Base-by-base conservation (phyloP, 2,113 vertebrate genomes). In the Bubo blakistoni region DNA sequence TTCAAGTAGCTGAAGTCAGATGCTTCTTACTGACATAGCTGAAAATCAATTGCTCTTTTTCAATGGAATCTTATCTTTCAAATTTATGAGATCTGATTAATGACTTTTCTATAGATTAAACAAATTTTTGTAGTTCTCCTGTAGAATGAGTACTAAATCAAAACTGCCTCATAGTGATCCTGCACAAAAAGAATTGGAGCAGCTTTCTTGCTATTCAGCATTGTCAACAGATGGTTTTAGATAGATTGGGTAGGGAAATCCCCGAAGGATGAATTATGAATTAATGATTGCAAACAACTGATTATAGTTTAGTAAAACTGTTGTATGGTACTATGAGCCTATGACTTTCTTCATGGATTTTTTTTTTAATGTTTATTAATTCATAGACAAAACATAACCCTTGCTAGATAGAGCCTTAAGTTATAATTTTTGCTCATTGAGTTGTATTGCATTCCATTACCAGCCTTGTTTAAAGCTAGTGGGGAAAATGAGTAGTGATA, bases 161-260 rank as follows among this genome's bases (percentile, higher is more conserved):
- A 57, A 92, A 90, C 47, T 73, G 40, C n/a, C 59, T 66, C 36
- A 79, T 78, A 82, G 9, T 82, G 70, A 76, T 92, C 32, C 47
- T 67, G 32, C 47, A 62, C 42, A 84, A 79, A 88, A 94, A 92
- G 94, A 93, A 74, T 91, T 78, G 70, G 49, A 94, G 32, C 73
- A 62, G 86, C 92, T 66, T 94, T 95, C 86, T 97, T 92, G 49
- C 85, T 92, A 57, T 84, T 97, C 81, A 87, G 46, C 59, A 63
- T 81, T 95, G 81, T 95, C 95, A 96, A 84, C 95, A 95, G 90
- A 96, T 97, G 90, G 86, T 62, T 96, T 95, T 97, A 96, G 93
- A 83, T 90, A 96, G 91, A 93, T 96, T 96, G 92, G 38, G 55
- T 89, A 80, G 61, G 76, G 81, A 87, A 86, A 90, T 94, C 81